These are phyloP conservation scores for Prietella phreatophila DNA, from an alignment of 2,113 vertebrate species.

Conservation along the genomic window DNA sequence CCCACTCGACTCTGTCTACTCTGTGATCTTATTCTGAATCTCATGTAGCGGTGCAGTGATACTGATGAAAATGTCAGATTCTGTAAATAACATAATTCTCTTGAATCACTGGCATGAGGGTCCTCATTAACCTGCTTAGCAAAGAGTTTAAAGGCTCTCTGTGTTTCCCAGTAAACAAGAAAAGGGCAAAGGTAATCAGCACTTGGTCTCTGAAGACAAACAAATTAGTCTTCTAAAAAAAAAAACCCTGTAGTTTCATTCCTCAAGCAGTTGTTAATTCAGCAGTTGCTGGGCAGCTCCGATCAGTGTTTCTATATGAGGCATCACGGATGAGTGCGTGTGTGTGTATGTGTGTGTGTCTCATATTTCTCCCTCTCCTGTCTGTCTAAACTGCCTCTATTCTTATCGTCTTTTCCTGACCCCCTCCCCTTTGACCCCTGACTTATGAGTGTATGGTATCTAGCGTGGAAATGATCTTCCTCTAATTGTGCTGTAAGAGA, in stretches of 20 bases:
- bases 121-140: neutral
- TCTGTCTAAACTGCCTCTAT: constrained; percentile 22
- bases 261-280: constrained; percentile 21
- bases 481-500: neutral
- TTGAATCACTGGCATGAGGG: neutral
- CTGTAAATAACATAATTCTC: neutral
- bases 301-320: constrained; percentile 43
- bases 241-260: neutral
- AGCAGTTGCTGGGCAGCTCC: constrained; percentile 41
- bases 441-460: constrained; percentile 36
- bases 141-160: neutral
- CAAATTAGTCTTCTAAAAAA: neutral
- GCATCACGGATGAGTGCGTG: constrained; percentile 10
- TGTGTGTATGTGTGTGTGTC: constrained; percentile 6
- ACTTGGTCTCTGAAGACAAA: neutral
- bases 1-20: neutral
- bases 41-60: neutral
- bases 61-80: neutral
- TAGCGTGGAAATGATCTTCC: constrained; percentile 11
- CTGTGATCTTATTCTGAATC: neutral
- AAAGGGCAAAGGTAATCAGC: neutral
- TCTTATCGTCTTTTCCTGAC: constrained; percentile 13
- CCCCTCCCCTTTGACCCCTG: constrained; percentile 46
- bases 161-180: neutral
- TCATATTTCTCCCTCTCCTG: neutral